Base-by-base conservation (phyloP, 2,888 invertebrate genomes). In the Dendrolimus pini region DNA sequence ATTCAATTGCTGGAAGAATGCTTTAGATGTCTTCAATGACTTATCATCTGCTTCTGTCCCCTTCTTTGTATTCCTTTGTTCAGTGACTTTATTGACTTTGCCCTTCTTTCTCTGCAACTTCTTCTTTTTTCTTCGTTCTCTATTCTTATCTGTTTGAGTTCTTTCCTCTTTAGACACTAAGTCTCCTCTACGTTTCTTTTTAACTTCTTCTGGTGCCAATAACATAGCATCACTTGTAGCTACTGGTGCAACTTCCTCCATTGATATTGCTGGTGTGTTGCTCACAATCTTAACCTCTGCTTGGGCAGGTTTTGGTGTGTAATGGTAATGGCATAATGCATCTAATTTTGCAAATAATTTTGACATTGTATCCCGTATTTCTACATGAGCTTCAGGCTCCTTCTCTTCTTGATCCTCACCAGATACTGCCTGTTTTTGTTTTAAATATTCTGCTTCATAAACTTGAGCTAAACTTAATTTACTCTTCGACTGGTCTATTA, bases 181-280 rank as follows among this genome's bases (percentile, higher is more conserved):
- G 66, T 92, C 92, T 57, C 93, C 93, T 75, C 92, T 83, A 12
- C 64, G 75, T 70, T 87, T 91, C 91, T 93, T 92, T 82, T 93
- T 94, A 1, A 99, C 92, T 92, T 99, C 99, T 85, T 98, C 97
- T 0, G 99, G 98, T 14, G 99, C 98, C 63, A 99, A 87, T 52
- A 98, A 82, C 1, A 95, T 92, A 6, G 96, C 96, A 82, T 97
- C 96, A 73, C 95, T 97, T 0, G 95, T 93, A n/a, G 95, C 94
- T 7, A 96, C 92, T 0, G 99, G 99, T 0, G 98, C 97, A 8
- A 98, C 98, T 85, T 99, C 99, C 83, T 99, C 99, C 94, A 98
- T 96, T 42, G 92, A 93, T 56, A 99, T 94, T 0, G 98, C 96
- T 1, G 99, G 97, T 62, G 97, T 92, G 78, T 99, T 99, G 60